phyloP scores from a whole-genome alignment of 2,888 invertebrate genomes.

The Griposia aprilina region DNA sequence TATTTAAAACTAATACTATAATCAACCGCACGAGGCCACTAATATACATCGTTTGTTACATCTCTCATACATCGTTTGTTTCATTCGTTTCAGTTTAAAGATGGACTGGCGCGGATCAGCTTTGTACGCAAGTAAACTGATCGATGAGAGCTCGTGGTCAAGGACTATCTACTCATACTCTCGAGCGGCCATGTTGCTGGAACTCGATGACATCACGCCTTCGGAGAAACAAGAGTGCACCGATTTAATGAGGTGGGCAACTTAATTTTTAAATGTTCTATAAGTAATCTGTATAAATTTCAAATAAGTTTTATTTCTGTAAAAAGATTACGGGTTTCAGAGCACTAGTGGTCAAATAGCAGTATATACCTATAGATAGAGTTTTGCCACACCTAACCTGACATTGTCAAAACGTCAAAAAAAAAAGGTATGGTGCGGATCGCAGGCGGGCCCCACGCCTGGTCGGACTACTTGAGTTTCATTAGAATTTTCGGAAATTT shows the following conservation, averaged over 20 bases:
- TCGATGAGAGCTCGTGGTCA: constrained; percentile 97
- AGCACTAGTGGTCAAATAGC: background rate
- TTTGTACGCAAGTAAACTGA: constrained; percentile 92
- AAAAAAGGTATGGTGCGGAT: background rate
- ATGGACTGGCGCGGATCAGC: constrained; percentile 95
- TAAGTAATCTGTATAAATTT: background rate
- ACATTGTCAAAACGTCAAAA: background rate
- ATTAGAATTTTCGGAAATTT: background rate
- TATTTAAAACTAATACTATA: background rate
- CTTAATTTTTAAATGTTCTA: no score
- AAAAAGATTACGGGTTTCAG: background rate
- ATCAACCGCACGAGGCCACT: background rate
- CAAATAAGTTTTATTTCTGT: background rate
- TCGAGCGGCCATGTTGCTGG: constrained; percentile 95
- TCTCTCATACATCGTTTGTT: constrained; percentile 9
- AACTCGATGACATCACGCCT: constrained; percentile 89
- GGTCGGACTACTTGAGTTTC: background rate
- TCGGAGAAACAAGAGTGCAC: constrained; percentile 90
- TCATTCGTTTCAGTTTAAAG: constrained; percentile 87
- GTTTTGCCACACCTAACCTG: background rate
- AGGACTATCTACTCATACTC: constrained; percentile 97
- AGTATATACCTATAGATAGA: background rate
- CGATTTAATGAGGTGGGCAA: constrained; percentile 92
- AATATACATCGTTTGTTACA: constrained; percentile 5
- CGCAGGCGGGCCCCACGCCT: background rate